Evolutionary conservation across 2,113 vertebrate species (phyloP).

Genomic region (Tachuris rubrigastra): DNA sequence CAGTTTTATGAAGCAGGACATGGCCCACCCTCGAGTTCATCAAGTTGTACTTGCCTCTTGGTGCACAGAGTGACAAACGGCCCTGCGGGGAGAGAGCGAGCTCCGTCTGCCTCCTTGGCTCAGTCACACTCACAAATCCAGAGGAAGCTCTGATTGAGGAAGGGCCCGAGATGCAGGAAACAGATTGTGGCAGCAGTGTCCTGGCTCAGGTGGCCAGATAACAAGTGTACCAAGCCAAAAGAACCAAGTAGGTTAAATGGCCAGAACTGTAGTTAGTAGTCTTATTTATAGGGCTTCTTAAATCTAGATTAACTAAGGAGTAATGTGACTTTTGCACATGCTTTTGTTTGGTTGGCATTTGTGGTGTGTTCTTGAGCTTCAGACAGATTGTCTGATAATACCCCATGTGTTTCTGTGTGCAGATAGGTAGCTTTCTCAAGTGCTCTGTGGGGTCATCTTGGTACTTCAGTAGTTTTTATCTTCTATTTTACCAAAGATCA

Average conservation of each 20-base stretch:
- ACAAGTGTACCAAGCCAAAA: conserved; percentile 40
- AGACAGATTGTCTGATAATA: background rate
- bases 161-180: conserved; percentile 41
- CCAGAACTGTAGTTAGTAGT: background rate
- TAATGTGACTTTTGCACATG: background rate
- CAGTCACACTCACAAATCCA: background rate
- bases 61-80: background rate
- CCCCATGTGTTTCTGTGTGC: background rate
- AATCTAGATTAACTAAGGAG: background rate
- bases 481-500: background rate
- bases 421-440: background rate
- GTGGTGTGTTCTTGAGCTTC: background rate
- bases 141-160: conserved; percentile 4
- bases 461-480: background rate
- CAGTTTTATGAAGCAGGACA: background rate
- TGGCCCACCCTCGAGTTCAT: background rate
- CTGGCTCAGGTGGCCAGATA: conserved; percentile 49
- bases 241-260: conserved; percentile 18
- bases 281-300: background rate
- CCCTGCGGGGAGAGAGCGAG: accelerated
- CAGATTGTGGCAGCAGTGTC: conserved; percentile 43
- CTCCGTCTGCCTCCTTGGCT: background rate
- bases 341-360: background rate
- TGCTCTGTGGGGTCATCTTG: background rate
- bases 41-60: background rate